phyloP scores from a whole-genome alignment of 2,797 vertebrate genomes.

The Clarias platycephalus region DNA sequence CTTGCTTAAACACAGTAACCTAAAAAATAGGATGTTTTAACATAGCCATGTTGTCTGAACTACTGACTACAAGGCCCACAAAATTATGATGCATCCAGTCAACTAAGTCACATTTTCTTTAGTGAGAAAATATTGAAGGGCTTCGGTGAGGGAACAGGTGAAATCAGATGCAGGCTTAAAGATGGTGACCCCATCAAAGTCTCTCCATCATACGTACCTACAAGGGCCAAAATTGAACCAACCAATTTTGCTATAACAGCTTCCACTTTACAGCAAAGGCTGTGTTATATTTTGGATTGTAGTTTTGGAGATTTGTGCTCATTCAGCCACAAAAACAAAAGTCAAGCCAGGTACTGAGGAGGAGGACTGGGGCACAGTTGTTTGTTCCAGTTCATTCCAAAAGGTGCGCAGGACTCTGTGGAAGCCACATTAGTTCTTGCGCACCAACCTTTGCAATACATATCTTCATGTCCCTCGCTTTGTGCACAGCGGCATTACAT shows the following conservation, averaged over 20 bases:
- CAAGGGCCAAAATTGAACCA: too few species aligned
- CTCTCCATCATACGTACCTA: slow-evolving; percentile 74
- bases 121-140: slow-evolving; percentile 5
- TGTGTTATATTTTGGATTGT: background rate
- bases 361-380: background rate
- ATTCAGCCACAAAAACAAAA: background rate
- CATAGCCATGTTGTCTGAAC: background rate
- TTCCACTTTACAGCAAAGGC: background rate
- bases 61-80: background rate
- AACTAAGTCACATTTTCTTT: slow-evolving; percentile 5
- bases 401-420: background rate
- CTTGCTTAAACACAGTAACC: background rate
- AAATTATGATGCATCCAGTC: background rate
- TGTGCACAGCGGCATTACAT: background rate
- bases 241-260: background rate
- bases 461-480: background rate
- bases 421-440: background rate
- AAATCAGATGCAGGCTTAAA: slow-evolving; percentile 15
- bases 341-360: background rate
- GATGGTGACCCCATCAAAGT: background rate
- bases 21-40: background rate
- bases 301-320: background rate
- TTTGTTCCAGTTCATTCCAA: background rate
- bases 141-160: background rate
- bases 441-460: background rate